Percentiles rank a stretch among this genome's conserved stretches.
These are phyloP conservation scores for Megathymus violae DNA, from an alignment of 1,140 invertebrate species.

Conservation along the genomic window DNA sequence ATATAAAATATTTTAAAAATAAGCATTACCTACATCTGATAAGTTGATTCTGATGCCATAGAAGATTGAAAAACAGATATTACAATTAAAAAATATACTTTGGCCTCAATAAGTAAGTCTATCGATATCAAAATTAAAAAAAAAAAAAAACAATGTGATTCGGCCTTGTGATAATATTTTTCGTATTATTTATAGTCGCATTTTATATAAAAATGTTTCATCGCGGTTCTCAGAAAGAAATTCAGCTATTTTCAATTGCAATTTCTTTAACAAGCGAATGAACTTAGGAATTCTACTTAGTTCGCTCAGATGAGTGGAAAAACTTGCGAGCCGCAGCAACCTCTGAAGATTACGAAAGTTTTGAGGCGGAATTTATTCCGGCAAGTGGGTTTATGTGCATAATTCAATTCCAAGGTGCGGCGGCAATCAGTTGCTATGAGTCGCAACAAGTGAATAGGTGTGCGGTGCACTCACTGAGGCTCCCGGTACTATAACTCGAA, in stretches of 20 bases:
- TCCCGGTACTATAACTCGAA: too few relatives aligned
- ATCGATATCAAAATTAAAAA: too few relatives aligned
- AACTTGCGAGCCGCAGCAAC: slow-evolving; percentile 22
- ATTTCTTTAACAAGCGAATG: slow-evolving; percentile 27
- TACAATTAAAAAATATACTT: too few relatives aligned
- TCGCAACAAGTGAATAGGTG: slow-evolving; percentile 21
- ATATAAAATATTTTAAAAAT: too few relatives aligned
- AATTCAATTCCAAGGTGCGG: slow-evolving; percentile 24
- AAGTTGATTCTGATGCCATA: too few relatives aligned
- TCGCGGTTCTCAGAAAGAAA: not conserved
- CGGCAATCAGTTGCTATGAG: not conserved
- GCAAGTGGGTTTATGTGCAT: slow-evolving; percentile 10
- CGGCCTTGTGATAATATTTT: too few relatives aligned
- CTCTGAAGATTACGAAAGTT: slow-evolving; percentile 29
- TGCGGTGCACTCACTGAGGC: too few relatives aligned
- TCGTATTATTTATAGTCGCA: not conserved
- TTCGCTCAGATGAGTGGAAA: slow-evolving; percentile 33
- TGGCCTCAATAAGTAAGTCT: too few relatives aligned
- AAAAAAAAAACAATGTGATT: too few relatives aligned
- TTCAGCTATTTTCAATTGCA: slow-evolving; percentile 19
- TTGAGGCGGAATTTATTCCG: slow-evolving; percentile 28
- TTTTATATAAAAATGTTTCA: too few relatives aligned
- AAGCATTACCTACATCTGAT: too few relatives aligned
- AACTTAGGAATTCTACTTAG: slow-evolving; percentile 35
- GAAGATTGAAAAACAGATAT: too few relatives aligned